Percentiles rank a stretch among this genome's conserved stretches.
Conservation (phyloP, 2,797 vertebrate genomes). For the Mus minutoides region DNA sequence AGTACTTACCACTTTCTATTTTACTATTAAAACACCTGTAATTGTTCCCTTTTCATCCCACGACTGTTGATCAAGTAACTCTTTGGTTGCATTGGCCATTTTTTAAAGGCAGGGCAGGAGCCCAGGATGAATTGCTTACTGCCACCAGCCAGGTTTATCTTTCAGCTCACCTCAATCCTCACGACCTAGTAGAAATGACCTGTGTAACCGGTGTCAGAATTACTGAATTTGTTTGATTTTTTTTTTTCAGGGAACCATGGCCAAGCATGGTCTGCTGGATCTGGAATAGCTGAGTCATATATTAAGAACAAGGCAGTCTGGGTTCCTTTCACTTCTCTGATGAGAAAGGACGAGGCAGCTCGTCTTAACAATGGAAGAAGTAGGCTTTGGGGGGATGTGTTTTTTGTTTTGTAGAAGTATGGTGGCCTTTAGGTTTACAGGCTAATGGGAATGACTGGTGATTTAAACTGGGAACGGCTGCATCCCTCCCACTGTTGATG, state of each 20-base stretch:
- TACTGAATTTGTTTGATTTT: not conserved
- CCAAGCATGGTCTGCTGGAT: not conserved
- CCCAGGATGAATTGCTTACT: not conserved
- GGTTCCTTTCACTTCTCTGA: not conserved
- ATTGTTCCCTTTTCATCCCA: slow-evolving; percentile 10
- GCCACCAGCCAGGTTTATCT: not conserved
- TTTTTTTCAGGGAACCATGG: slow-evolving; percentile 15
- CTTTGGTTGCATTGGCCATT: not conserved
- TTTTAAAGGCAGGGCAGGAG: not conserved
- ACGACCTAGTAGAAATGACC: not conserved
- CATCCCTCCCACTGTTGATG: not conserved
- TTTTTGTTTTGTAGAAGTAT: not conserved
- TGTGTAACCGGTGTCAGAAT: not conserved
- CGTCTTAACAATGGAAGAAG: not conserved
- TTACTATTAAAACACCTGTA: not conserved
- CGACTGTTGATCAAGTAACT: slow-evolving; percentile 9
- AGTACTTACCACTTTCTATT: not conserved
- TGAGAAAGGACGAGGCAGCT: not conserved
- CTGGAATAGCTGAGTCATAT: not conserved
- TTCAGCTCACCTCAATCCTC: not conserved
- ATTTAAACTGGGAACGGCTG: not conserved
- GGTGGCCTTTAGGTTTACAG: not conserved
- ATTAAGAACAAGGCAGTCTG: not conserved
- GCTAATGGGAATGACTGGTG: not conserved
- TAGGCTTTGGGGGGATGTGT: not conserved